Percentiles rank a stretch among this genome's conserved stretches.
phyloP scores from a whole-genome alignment of 2,113 vertebrate genomes.

The Plestiodon gilberti region DNA sequence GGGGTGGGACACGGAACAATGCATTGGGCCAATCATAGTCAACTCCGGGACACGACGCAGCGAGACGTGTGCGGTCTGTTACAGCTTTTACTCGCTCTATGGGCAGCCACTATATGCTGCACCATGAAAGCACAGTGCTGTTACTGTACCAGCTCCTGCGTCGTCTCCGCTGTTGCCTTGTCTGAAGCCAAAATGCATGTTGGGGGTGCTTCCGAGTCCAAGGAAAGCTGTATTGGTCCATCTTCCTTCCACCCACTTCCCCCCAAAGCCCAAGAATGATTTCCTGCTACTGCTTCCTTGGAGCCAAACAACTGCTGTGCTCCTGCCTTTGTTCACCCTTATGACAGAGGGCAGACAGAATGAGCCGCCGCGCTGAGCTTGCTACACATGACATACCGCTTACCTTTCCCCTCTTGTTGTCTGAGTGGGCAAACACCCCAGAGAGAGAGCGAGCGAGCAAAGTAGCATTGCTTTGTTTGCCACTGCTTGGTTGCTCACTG shows the following conservation, averaged over 20 bases:
- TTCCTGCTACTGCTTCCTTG: neutral
- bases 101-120: neutral
- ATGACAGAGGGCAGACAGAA: neutral
- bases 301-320: no score
- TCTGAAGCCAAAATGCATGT: neutral
- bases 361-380: neutral
- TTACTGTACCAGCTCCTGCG: neutral
- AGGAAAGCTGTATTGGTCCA: neutral
- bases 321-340: neutral
- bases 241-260: neutral
- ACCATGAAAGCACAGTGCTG: neutral
- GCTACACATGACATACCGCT: neutral
- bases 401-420: neutral
- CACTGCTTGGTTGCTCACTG: neutral
- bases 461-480: neutral
- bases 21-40: no score
- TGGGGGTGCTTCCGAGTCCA: neutral
- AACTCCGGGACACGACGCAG: no score
- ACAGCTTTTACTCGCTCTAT: neutral
- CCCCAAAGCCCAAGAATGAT: neutral
- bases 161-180: neutral
- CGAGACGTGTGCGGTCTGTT: no score
- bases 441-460: neutral
- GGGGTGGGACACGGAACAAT: no score
- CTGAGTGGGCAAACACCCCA: neutral